A percentile compares a stretch with the other conserved stretches of the same genome.
These are phyloP conservation scores for Drosophila birchii DNA, from an alignment of 2,888 invertebrate species.

Conservation along the genomic window DNA sequence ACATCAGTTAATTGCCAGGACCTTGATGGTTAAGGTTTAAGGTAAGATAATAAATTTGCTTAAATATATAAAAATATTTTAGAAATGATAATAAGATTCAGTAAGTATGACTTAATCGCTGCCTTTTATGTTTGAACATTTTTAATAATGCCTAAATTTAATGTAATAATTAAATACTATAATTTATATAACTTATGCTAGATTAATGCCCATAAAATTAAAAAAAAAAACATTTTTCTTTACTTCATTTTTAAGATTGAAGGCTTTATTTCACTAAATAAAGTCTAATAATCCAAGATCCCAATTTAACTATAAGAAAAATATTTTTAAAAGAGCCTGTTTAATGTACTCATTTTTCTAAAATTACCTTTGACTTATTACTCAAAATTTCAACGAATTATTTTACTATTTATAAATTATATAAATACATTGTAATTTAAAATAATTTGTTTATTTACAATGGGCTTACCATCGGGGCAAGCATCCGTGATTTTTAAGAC, in stretches of 20 bases:
- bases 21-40: slow-evolving; percentile 4
- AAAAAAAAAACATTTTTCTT: too few species aligned
- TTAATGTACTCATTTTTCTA: too few species aligned
- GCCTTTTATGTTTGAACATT: background rate
- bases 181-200: too few species aligned
- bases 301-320: too few species aligned
- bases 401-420: background rate
- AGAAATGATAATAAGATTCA: accelerated
- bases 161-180: too few species aligned
- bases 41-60: background rate
- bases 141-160: background rate
- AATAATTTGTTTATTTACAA: background rate
- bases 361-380: background rate
- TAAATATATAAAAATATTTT: background rate
- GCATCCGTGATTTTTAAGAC: background rate
- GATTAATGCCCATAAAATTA: too few species aligned
- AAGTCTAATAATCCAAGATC: too few species aligned
- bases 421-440: background rate
- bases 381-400: background rate
- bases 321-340: too few species aligned
- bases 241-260: too few species aligned
- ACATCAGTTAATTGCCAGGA: slow-evolving; percentile 6
- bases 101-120: background rate
- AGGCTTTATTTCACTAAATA: too few species aligned
- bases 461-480: background rate